Evolutionary conservation across 2,113 vertebrate species (phyloP).

Genomic region (Boleophthalmus pectinirostris): DNA sequence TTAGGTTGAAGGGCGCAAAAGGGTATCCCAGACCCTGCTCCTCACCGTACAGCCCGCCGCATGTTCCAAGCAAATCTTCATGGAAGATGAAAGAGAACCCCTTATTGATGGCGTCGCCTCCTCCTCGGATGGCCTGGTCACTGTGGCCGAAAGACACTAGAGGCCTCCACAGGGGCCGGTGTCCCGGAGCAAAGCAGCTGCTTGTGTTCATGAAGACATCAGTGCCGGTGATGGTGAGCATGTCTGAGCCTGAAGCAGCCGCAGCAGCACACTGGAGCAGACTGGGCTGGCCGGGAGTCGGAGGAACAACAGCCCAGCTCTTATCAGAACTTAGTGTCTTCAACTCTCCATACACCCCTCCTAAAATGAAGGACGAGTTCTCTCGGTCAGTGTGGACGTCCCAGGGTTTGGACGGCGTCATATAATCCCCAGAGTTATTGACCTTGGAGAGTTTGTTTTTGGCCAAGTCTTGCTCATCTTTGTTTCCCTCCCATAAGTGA

Average conservation of each 20-base stretch:
- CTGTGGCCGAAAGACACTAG: conserved; percentile 91
- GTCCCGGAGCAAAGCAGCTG: conserved; percentile 91
- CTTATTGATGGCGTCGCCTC: conserved; percentile 89
- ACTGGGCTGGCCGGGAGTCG: conserved; percentile 79
- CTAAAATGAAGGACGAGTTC: conserved; percentile 92
- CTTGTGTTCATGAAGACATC: conserved; percentile 96
- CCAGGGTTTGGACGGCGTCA: conserved; percentile 94
- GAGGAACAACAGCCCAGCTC: conserved; percentile 92
- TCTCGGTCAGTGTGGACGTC: conserved; percentile 87
- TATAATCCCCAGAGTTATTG: conserved; percentile 90
- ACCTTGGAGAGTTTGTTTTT: conserved; percentile 85
- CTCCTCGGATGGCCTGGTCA: conserved; percentile 82
- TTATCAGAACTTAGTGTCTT: conserved; percentile 88
- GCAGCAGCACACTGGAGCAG: conserved; percentile 87
- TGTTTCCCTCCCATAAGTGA: conserved; percentile 94
- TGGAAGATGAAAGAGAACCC: conserved; percentile 99
- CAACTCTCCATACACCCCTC: conserved; percentile 96
- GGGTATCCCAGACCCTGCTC: conserved; percentile 92
- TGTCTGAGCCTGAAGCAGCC: conserved; percentile 79
- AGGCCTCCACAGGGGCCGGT: conserved; percentile 92
- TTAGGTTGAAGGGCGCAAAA: conserved; percentile 94
- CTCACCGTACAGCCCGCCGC: conserved; percentile 87
- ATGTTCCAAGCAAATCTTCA: conserved; percentile 98
- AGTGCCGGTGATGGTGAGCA: conserved; percentile 92
- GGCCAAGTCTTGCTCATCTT: conserved; percentile 84